phyloP scores from a whole-genome alignment of 2,113 vertebrate genomes.

The Melanostigma gelatinosum region DNA sequence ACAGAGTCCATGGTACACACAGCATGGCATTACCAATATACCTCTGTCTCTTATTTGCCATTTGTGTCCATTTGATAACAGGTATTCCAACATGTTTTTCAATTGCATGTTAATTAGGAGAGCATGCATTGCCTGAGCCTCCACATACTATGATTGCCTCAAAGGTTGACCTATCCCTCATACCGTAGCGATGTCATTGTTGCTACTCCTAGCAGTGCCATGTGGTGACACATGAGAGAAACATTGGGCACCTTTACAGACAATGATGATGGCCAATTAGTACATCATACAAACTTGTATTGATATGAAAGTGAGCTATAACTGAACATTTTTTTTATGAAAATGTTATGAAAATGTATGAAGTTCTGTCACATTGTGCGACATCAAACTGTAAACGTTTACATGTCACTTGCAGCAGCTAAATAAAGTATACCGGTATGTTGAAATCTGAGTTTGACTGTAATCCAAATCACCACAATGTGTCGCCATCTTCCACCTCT shows the following conservation, averaged over 20 bases:
- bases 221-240: too few relatives aligned
- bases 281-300: background rate
- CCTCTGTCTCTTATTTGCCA: conserved; percentile 4
- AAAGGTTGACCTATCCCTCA: background rate
- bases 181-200: background rate
- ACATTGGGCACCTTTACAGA: background rate
- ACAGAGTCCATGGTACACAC: background rate
- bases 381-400: background rate
- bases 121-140: background rate
- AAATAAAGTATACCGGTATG: conserved; percentile 9
- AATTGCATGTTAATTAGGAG: background rate
- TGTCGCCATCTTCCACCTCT: conserved; percentile 9
- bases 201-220: background rate
- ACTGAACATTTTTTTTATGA: background rate
- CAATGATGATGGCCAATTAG: background rate
- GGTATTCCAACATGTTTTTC: background rate
- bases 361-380: background rate
- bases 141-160: background rate
- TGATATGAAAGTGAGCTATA: background rate
- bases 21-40: background rate
- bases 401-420: background rate
- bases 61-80: background rate
- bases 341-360: background rate
- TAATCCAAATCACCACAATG: conserved; percentile 8
- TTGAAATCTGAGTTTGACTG: background rate